Conservation (phyloP, 2,888 invertebrate genomes). For the Spodoptera littoralis region DNA sequence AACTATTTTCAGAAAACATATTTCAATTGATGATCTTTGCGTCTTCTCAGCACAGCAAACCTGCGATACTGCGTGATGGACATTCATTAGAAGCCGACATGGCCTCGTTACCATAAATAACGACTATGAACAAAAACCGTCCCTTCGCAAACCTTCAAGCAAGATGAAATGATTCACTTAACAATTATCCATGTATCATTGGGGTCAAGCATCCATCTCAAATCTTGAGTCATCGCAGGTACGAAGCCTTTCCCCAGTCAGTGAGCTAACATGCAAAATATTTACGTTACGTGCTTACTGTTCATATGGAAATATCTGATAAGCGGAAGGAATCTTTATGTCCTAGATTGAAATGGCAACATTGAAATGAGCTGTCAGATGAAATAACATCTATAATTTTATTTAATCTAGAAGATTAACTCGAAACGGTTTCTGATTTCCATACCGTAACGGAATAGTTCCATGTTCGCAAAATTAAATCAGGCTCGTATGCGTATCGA, state of each 20-base stretch:
- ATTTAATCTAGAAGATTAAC: too few relatives aligned
- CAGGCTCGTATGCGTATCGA: constrained; percentile 13
- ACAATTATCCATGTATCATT: constrained; percentile 67
- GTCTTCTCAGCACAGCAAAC: too few relatives aligned
- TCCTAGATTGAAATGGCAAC: too few relatives aligned
- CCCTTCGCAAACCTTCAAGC: constrained; percentile 12
- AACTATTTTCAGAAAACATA: too few relatives aligned
- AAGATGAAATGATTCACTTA: constrained; percentile 65
- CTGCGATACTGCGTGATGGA: not conserved
- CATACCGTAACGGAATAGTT: too few relatives aligned
- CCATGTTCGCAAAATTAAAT: constrained; percentile 13
- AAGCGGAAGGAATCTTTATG: too few relatives aligned
- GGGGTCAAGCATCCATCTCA: constrained; percentile 66
- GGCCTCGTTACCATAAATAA: constrained; percentile 3
- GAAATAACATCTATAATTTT: too few relatives aligned
- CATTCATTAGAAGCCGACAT: constrained; percentile 3
- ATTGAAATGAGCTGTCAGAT: not conserved
- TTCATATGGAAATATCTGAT: constrained; percentile 5
- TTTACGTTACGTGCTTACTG: constrained; percentile 27
- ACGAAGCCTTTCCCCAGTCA: constrained; percentile 56
- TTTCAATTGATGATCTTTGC: too few relatives aligned
- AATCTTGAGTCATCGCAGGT: constrained; percentile 66
- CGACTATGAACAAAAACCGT: not conserved
- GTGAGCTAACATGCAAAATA: constrained; percentile 48
- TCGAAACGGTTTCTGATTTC: too few relatives aligned